A percentile compares a stretch with the other conserved stretches of the same genome.
These are phyloP conservation scores for Drosophila mercatorum DNA, from an alignment of 2,888 invertebrate species.

Conservation along the genomic window DNA sequence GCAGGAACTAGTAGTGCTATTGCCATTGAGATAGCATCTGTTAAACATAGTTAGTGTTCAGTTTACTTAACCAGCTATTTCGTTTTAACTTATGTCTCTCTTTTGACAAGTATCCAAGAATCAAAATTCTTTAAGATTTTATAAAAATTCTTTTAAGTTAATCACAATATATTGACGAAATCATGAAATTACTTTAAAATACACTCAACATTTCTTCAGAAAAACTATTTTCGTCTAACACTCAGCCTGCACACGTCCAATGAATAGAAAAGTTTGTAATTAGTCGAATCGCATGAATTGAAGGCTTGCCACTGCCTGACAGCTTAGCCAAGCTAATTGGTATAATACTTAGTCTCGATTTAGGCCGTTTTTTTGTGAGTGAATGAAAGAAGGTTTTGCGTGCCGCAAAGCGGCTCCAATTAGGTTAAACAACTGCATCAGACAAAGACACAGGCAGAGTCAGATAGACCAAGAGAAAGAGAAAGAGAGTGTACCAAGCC, in stretches of 20 bases:
- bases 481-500: not conserved
- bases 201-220: not conserved
- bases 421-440: constrained; percentile 31
- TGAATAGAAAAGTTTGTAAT: constrained; percentile 9
- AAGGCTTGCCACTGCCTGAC: constrained; percentile 6
- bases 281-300: constrained; percentile 26
- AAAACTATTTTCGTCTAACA: not conserved
- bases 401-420: constrained; percentile 56
- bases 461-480: constrained; percentile 5
- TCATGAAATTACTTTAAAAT: not conserved
- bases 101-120: too few relatives aligned
- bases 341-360: constrained; percentile 35
- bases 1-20: too few relatives aligned
- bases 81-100: too few relatives aligned
- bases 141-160: too few relatives aligned
- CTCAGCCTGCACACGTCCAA: not conserved
- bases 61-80: too few relatives aligned
- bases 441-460: constrained; percentile 1
- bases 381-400: constrained; percentile 51
- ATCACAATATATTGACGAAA: too few relatives aligned
- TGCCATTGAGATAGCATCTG: too few relatives aligned
- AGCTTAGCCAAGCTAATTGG: constrained; percentile 58
- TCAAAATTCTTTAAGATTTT: too few relatives aligned
- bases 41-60: too few relatives aligned
- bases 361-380: not conserved